Base-by-base conservation (phyloP, 1,140 invertebrate species). In the Manduca sexta region DNA sequence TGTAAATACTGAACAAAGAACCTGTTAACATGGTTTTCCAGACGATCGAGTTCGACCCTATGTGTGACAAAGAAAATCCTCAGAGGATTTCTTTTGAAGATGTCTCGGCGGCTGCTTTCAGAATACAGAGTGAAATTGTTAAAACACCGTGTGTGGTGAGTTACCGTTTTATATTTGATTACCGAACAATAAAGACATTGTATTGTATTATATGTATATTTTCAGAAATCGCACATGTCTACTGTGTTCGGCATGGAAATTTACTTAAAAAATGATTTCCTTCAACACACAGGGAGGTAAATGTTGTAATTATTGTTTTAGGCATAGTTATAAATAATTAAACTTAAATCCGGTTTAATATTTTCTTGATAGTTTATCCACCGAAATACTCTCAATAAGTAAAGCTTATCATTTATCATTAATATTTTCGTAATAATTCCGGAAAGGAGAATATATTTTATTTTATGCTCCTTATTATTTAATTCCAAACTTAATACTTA, bases 241-340 rank as follows among this genome's bases (percentile, higher is more conserved):
- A 83, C 89, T 2, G 64, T 90, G 8, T 91, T 91, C 47, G 93
- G 91, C 16, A 94, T 97, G 91, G 92, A 97, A 21, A 89, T 98
- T 34, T 98, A 91, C 78, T 90, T 97, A 50, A 98, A 98, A 82
- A 97, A 97, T 74, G 97, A 98, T 72, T 97, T 95, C 78, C 86
- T 97, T 6, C 96, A 98, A 84, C 91, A 90, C 45, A 98, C 96
- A 7, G 96, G 97, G 78, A 97, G 94, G 93, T 95, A 74, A 70
- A 26, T 26, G 4, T 26, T 5, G 4, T 26, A 39, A 39, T 39
- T 15, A 1, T 13, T 17, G 4, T 12, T 35, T 17, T 1, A 39
- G 16, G 6, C 10, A 26, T 8, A n/a, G 21, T 26, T 8, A 42
- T 1, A 29, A 4, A 42, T n/a, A 29, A 39, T 8, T 11, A 35